phyloP scores from a whole-genome alignment of 2,113 vertebrate genomes.

The Columba livia region DNA sequence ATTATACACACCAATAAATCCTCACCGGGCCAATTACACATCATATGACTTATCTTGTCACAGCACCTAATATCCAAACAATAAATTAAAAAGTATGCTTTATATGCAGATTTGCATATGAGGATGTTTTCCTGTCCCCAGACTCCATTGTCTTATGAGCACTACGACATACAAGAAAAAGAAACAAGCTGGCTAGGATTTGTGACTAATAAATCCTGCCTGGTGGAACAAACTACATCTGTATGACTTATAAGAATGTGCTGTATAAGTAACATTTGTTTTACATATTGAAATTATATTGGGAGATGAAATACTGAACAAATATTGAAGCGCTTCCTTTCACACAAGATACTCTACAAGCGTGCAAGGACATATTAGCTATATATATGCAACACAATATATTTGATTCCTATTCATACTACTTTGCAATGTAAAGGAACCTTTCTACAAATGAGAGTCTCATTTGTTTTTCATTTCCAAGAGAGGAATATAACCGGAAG shows the following conservation, averaged over 20 bases:
- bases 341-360: neutral
- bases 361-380: neutral
- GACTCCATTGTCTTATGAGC: conserved; percentile 39
- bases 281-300: conserved; percentile 48
- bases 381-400: neutral
- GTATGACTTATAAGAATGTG: conserved; percentile 17
- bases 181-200: conserved; percentile 18
- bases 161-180: conserved; percentile 17
- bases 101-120: conserved; percentile 50
- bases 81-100: conserved; percentile 62
- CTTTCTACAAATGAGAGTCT: neutral
- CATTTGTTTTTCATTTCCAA: neutral
- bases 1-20: conserved; percentile 39
- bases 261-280: conserved; percentile 51
- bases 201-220: conserved; percentile 41
- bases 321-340: neutral
- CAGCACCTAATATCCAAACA: conserved; percentile 34
- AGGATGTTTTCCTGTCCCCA: conserved; percentile 37
- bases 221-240: conserved; percentile 4
- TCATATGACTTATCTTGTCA: conserved; percentile 58
- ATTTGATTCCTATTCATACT: neutral
- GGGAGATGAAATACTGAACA: conserved; percentile 42
- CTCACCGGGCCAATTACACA: conserved; percentile 23
- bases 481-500: neutral
- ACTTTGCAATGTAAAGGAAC: neutral